phyloP scores from a whole-genome alignment of 2,797 vertebrate genomes.

The Acanthiza pusilla region DNA sequence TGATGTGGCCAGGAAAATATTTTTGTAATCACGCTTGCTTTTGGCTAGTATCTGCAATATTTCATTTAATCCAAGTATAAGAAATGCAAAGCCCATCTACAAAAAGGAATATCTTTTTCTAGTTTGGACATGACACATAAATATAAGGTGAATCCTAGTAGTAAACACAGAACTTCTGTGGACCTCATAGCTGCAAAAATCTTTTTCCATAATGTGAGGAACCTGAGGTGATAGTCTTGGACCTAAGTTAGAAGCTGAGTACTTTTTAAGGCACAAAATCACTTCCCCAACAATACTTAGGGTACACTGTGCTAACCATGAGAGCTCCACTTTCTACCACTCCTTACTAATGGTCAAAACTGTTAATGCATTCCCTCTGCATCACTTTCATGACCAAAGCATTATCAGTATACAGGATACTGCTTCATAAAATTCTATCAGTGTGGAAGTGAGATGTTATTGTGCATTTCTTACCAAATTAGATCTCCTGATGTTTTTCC shows the following conservation, averaged over 20 bases:
- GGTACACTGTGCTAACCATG: background rate
- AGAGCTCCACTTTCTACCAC: background rate
- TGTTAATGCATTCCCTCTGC: background rate
- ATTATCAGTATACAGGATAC: background rate
- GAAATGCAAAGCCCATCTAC: background rate
- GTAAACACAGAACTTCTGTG: background rate
- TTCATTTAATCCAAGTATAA: background rate
- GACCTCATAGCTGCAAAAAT: background rate
- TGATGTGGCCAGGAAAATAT: background rate
- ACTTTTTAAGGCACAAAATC: background rate
- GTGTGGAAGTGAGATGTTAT: background rate
- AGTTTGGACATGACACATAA: background rate
- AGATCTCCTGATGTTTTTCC: background rate
- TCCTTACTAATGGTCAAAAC: background rate
- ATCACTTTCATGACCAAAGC: background rate
- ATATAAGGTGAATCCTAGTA: background rate
- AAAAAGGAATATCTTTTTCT: background rate
- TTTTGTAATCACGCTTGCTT: background rate
- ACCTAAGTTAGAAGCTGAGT: background rate
- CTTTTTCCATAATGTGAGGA: background rate
- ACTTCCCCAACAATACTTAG: background rate
- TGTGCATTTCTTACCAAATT: background rate
- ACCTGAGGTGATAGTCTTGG: background rate
- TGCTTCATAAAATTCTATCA: background rate
- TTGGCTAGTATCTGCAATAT: background rate